Evolutionary conservation across 2,888 invertebrate species (phyloP), one percentile per base, ranked within the genome.

Genomic region (Conchocele bisecta): DNA sequence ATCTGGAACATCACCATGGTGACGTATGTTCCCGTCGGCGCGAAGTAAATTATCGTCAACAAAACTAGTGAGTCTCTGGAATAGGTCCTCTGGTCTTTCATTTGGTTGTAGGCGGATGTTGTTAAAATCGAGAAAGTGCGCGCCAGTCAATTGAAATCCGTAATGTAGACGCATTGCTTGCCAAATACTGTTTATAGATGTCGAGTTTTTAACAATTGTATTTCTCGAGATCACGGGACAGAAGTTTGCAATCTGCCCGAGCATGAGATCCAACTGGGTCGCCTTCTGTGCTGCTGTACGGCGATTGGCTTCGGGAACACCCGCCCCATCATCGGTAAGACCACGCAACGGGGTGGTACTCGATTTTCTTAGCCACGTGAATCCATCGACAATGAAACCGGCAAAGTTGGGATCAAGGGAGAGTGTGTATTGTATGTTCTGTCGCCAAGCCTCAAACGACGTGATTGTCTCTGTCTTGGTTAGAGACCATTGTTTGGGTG

Each of bases 51-150:
- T 80, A 33, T 81, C 76, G 13, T 74, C 76, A 11, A 70, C 39
- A 33, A 75, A 77, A n/a, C 75, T 71, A 26, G 56, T 57, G 2
- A 78, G 28, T n/a, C 70, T 24, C 35, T 81, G 72, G 24, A 42
- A 81, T 9, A 80, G 33, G 37, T 81, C 70, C 24, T 81, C 75
- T 0, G 67, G 75, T 13, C 68, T 22, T 42, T 81, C 79, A 7
- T 51, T 57, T 11, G 68, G 75, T 44, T 78, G 57, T 11, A 75
- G 53, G 15, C 63, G 26, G 7, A 80, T 68, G 9, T 31, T 15
- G 5, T 50, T 26, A 35, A 80, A 65, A 22, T 80, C 73, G 2
- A 79, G 9, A 37, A 78, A 67, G 35, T 81, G 70, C 7, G 50
- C 60, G 9, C 74, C 74, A 13, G 71, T 68, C 1, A 65, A 54